Evolutionary conservation across 2,888 invertebrate genomes (phyloP).

Genomic region (Sarcophaga rosellei): DNA sequence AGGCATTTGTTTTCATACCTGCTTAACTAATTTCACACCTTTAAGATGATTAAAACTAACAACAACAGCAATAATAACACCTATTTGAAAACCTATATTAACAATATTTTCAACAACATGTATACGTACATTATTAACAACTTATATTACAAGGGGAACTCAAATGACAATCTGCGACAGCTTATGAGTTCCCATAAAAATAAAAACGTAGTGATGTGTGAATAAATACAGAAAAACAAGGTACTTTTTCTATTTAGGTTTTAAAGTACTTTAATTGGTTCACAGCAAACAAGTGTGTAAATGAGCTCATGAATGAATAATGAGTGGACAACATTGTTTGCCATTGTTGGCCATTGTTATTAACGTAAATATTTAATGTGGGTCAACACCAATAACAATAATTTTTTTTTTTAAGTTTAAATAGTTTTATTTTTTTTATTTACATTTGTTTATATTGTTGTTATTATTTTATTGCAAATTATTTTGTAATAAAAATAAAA

Average conservation of each 20-base stretch:
- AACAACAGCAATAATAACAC: not conserved
- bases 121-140: constrained; percentile 32
- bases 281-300: not conserved
- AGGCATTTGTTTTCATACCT: not conserved
- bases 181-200: not conserved
- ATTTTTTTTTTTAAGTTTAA: constrained; percentile 25
- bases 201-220: not conserved
- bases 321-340: not conserved
- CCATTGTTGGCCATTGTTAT: constrained; percentile 17
- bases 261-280: not conserved
- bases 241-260: not conserved
- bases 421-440: constrained; percentile 7
- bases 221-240: not conserved
- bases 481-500: constrained; percentile 28
- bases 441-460: constrained; percentile 14
- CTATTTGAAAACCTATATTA: not conserved
- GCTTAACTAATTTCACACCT: constrained; percentile 51
- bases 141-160: not conserved
- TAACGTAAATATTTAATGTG: constrained; percentile 25
- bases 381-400: constrained; percentile 17
- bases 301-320: not conserved
- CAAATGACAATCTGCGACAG: not conserved
- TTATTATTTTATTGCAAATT: constrained; percentile 11
- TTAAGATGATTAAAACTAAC: constrained; percentile 28
- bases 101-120: not conserved